Evolutionary conservation across 2,888 invertebrate species (phyloP).

Genomic region (Cheilosia soror): DNA sequence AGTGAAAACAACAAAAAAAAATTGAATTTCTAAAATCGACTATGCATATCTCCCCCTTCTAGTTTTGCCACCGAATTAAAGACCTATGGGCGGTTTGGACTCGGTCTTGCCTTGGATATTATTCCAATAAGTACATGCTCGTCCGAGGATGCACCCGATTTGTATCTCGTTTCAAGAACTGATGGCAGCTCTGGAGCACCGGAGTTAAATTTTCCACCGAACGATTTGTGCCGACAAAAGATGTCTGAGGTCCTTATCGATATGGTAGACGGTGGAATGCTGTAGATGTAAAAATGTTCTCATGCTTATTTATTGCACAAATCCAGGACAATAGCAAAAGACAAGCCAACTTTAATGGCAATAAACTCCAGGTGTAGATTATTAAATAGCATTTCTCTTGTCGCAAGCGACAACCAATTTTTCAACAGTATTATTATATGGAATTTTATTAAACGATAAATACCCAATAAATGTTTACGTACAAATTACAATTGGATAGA

Average conservation of each 20-base stretch:
- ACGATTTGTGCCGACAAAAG: slow-evolving; percentile 86
- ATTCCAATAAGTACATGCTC: slow-evolving; percentile 89
- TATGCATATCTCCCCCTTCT: slow-evolving; percentile 56
- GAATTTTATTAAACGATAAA: slow-evolving; percentile 2
- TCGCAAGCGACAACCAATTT: background rate
- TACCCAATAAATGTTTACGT: slow-evolving; percentile 36
- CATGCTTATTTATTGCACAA: slow-evolving; percentile 39
- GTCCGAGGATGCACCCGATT: slow-evolving; percentile 89
- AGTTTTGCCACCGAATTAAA: slow-evolving; percentile 88
- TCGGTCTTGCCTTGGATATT: slow-evolving; percentile 89
- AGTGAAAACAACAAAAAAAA: slow-evolving; percentile 78
- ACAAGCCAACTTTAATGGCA: background rate
- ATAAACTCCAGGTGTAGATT: background rate
- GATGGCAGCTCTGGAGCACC: slow-evolving; percentile 81
- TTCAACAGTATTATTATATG: slow-evolving; percentile 55
- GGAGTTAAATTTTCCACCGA: slow-evolving; percentile 84
- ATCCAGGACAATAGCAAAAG: slow-evolving; percentile 46
- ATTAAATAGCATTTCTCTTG: slow-evolving; percentile 12
- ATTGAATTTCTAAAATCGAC: background rate
- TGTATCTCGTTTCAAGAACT: slow-evolving; percentile 84
- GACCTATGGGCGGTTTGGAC: slow-evolving; percentile 87
- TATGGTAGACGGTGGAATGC: slow-evolving; percentile 86
- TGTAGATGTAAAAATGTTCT: slow-evolving; percentile 81
- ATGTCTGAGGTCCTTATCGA: slow-evolving; percentile 89
- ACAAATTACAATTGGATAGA: slow-evolving; percentile 13